Evolutionary conservation across 2,888 invertebrate genomes (phyloP).

Genomic region (Tortrix viridana): DNA sequence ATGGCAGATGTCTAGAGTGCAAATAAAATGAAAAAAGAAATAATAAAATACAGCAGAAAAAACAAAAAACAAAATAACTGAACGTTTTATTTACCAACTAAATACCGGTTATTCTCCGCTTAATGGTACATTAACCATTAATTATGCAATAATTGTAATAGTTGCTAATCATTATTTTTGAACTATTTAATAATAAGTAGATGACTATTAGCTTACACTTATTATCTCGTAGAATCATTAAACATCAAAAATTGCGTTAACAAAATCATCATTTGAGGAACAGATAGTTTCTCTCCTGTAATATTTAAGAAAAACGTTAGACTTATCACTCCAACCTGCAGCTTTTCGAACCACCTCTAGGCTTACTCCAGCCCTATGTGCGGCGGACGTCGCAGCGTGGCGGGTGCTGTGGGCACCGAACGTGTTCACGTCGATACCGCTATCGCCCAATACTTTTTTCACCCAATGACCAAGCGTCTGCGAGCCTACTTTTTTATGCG

Average conservation of each 20-base stretch:
- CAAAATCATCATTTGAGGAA: not conserved
- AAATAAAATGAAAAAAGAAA: not conserved
- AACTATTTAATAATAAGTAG: constrained; percentile 17
- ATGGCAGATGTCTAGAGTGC: constrained; percentile 2
- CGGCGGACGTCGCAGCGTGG: constrained; percentile 16
- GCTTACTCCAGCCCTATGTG: constrained; percentile 34
- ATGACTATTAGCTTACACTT: not conserved
- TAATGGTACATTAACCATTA: not conserved
- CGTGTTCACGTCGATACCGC: constrained; percentile 23
- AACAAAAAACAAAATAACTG: too few species aligned
- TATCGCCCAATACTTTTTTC: constrained; percentile 34
- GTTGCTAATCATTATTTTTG: too few species aligned
- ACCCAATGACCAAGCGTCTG: constrained; percentile 35
- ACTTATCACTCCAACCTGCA: constrained; percentile 37
- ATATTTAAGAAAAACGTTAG: constrained; percentile 26
- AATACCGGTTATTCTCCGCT: too few species aligned
- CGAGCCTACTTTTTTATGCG: constrained; percentile 13
- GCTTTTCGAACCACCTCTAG: constrained; percentile 38
- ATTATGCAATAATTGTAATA: too few species aligned
- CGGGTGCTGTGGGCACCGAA: constrained; percentile 32
- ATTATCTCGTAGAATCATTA: not conserved
- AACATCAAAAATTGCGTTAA: constrained; percentile 9
- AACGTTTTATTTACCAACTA: too few species aligned
- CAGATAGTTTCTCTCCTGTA: constrained; percentile 9
- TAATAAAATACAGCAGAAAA: too few species aligned